Conservation (phyloP, 1,140 invertebrate species). For the Drosophila bipectinata region DNA sequence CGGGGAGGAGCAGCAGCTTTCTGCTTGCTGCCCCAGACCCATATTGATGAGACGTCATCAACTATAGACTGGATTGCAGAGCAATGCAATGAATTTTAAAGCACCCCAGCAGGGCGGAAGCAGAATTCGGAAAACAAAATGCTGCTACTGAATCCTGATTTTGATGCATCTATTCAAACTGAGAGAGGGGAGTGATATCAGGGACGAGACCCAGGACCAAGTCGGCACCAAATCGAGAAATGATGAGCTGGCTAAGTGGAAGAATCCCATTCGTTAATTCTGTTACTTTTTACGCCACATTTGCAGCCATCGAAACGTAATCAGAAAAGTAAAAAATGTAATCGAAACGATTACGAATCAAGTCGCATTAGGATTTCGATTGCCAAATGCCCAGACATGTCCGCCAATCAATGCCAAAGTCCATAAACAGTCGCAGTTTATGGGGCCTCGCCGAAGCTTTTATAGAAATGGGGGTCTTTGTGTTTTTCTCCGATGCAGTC, state of each 20-base stretch:
- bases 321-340: constrained; percentile 54
- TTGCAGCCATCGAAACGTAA: constrained; percentile 50
- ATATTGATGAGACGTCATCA: constrained; percentile 72
- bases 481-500: constrained; percentile 46
- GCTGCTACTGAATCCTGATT: constrained; percentile 55
- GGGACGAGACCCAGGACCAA: background rate
- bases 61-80: constrained; percentile 59
- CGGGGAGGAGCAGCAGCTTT: constrained; percentile 5
- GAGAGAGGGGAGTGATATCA: background rate
- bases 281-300: constrained; percentile 50
- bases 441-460: constrained; percentile 53
- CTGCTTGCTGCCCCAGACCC: constrained; percentile 35
- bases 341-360: constrained; percentile 53
- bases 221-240: constrained; percentile 5
- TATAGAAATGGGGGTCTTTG: constrained; percentile 45
- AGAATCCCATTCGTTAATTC: constrained; percentile 52
- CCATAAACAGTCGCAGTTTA: constrained; percentile 64
- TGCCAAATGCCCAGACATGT: constrained; percentile 30
- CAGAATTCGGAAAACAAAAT: constrained; percentile 31
- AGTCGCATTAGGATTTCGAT: constrained; percentile 45
- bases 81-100: constrained; percentile 68
- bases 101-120: constrained; percentile 25
- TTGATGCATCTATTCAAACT: constrained; percentile 52
- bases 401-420: constrained; percentile 54
- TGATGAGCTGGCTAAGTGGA: constrained; percentile 21